Base-by-base conservation (phyloP, 2,797 vertebrate genomes). In the Denticeps clupeoides region DNA sequence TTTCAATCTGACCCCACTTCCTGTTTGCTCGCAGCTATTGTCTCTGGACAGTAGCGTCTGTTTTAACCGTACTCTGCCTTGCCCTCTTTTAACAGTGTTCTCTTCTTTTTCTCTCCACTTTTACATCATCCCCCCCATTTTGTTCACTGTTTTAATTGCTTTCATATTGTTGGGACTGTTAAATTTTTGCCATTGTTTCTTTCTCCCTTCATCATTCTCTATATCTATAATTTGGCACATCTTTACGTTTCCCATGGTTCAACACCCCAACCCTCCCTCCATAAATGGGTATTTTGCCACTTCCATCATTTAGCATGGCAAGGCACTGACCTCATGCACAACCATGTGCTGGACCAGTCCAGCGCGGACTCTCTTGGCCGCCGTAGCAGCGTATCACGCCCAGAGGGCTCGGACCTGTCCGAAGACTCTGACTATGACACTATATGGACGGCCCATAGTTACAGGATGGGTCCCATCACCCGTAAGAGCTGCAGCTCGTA, bases 271-370 rank as follows among this genome's bases (percentile, higher is more conserved):
- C n/a, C n/a, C n/a, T n/a, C n/a, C n/a, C n/a, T n/a, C n/a, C n/a
- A n/a, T n/a, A n/a, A n/a, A n/a, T n/a, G n/a, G n/a, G n/a, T n/a
- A n/a, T n/a, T n/a, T n/a, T n/a, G n/a, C n/a, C n/a, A n/a, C n/a
- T n/a, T n/a, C n/a, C n/a, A n/a, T n/a, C n/a, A n/a, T 44, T 16
- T 86, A 98, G 93, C 94, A 75, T 98, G 94, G 93, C 94, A 97
- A 84, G 94, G 93, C 78, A 98, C 94, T 79, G 94, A 98, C 83
- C 90, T 98, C 87, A 98, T 98, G 94, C 94, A 98, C 83, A 98
- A 98, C 87, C 94, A 98, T 55, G 93, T 98, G 78, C 84, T 98
- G 75, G 89, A 87, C 73, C 91, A 96, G 78, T 86, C 84, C 78
- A 86, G 89, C 78, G 80, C 87, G 87, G 88, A 91, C 73, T 78